These are phyloP conservation scores for Archaeoteleia sp. DNA, from an alignment of 2,888 invertebrate genomes.

Conservation along the genomic window DNA sequence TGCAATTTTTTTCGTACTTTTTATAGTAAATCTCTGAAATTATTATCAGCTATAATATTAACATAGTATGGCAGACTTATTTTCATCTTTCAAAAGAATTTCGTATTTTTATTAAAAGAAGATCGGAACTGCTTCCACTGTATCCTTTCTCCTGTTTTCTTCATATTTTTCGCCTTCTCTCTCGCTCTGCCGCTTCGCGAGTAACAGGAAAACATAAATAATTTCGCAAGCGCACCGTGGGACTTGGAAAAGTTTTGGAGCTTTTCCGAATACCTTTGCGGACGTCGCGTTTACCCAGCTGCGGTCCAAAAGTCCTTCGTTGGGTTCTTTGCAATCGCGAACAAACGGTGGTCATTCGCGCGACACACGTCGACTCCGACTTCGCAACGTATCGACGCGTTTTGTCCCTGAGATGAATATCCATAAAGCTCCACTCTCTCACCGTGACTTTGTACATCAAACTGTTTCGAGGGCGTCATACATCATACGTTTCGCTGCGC, in stretches of 20 bases:
- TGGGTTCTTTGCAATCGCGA: slow-evolving; percentile 24
- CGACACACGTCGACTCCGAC: background rate
- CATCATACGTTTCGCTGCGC: slow-evolving; percentile 43
- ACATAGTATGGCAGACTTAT: slow-evolving; percentile 14
- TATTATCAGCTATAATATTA: no score
- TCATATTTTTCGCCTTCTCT: slow-evolving; percentile 7
- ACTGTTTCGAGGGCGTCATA: slow-evolving; percentile 37
- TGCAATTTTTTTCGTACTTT: no score
- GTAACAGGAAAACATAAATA: slow-evolving; percentile 65
- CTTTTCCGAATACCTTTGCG: slow-evolving; percentile 35
- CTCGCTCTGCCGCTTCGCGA: slow-evolving; percentile 36
- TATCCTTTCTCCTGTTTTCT: slow-evolving; percentile 55
- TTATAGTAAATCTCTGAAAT: no score
- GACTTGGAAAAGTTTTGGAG: slow-evolving; percentile 41
- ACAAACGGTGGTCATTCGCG: slow-evolving; percentile 26
- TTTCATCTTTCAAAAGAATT: slow-evolving; percentile 9
- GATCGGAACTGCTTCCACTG: background rate
- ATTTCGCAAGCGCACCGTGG: slow-evolving; percentile 52
- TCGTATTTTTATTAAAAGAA: slow-evolving; percentile 1
- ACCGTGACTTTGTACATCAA: slow-evolving; percentile 30
- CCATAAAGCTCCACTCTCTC: slow-evolving; percentile 33
- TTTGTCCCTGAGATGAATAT: slow-evolving; percentile 48
- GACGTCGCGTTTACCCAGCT: slow-evolving; percentile 8
- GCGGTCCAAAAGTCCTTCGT: slow-evolving; percentile 10
- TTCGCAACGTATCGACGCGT: background rate